Conservation (phyloP, 92 coral and sea anemone genomes). For the Zoanthus gigantus region DNA sequence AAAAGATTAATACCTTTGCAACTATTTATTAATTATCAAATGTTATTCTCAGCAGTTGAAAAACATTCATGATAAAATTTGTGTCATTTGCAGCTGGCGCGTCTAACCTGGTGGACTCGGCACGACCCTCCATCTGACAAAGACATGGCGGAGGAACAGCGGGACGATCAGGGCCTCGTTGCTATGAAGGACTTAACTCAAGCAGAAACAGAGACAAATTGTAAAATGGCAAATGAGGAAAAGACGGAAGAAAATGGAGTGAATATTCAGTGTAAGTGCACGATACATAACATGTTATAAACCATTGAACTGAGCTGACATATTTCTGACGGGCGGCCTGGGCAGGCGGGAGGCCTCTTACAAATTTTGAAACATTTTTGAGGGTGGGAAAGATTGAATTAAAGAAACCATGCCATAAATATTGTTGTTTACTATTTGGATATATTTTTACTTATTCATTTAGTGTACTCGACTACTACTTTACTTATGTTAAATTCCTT, state of each 20-base stretch:
- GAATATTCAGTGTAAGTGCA: conserved; percentile 21
- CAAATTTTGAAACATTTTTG: background rate
- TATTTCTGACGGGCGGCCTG: background rate
- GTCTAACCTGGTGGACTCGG: conserved; percentile 76
- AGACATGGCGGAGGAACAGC: conserved; percentile 9
- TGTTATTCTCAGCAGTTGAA: background rate
- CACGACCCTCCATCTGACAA: conserved; percentile 29
- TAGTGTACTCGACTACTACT: too few species aligned
- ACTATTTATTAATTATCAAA: background rate
- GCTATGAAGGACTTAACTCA: conserved; percentile 20
- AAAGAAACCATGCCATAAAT: too few species aligned
- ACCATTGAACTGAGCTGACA: background rate
- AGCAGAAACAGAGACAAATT: background rate
- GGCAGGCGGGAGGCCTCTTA: background rate
- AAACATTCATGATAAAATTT: background rate
- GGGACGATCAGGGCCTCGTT: conserved; percentile 9
- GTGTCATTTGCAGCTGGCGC: conserved; percentile 47
- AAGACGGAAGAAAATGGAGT: conserved; percentile 2
- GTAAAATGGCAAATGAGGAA: background rate
- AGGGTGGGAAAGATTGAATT: too few species aligned
- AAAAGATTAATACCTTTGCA: background rate
- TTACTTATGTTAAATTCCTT: too few species aligned
- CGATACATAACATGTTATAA: background rate
- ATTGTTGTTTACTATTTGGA: too few species aligned
- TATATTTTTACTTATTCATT: too few species aligned